Base-by-base conservation (phyloP, 2,113 vertebrate genomes). In the Nanger granti region DNA sequence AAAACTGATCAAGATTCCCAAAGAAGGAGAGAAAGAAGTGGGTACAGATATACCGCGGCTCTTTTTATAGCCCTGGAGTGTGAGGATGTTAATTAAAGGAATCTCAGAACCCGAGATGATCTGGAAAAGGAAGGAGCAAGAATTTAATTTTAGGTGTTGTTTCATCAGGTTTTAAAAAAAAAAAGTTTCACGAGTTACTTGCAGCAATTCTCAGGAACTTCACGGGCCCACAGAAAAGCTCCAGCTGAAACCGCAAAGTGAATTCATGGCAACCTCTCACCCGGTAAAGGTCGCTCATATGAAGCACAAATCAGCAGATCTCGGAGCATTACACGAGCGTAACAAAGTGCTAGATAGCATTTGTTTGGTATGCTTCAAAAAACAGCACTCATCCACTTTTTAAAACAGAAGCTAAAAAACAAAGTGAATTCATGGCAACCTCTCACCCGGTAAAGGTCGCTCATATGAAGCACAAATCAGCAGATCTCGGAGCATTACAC, bases 61-160 rank as follows among this genome's bases (percentile, higher is more conserved):
- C 98, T 98, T 99, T 99, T 98, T 98, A 98, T 98, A 98, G 98
- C 37, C 89, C 80, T 76, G 60, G 96, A 97, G 96, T 98, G 98
- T 98, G 98, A 99, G 98, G 96, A 98, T 0, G 10, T 96, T 98
- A 98, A 98, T 98, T 97, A 97, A 97, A 98, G 97, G 97, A 98
- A 97, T 95, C 98, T 97, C 98, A 97, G 98, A 95, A 97, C 94
- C 85, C 41, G 90, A 97, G 97, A 98, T 59, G 79, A 98, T 96
- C 95, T 98, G 97, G 98, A 97, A 98, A 98, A 97, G 87, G 87
- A 97, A 97, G 96, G 91, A 98, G 98, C 60, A 88, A 98, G 97
- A 98, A 98, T 97, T 98, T 98, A 97, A 97, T 98, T 98, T 98
- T 97, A 98, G 98, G 98, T 98, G 95, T 98, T 98, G 97, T 97